phyloP scores from a whole-genome alignment of 2,797 vertebrate species.

The Darevskia mixta region DNA sequence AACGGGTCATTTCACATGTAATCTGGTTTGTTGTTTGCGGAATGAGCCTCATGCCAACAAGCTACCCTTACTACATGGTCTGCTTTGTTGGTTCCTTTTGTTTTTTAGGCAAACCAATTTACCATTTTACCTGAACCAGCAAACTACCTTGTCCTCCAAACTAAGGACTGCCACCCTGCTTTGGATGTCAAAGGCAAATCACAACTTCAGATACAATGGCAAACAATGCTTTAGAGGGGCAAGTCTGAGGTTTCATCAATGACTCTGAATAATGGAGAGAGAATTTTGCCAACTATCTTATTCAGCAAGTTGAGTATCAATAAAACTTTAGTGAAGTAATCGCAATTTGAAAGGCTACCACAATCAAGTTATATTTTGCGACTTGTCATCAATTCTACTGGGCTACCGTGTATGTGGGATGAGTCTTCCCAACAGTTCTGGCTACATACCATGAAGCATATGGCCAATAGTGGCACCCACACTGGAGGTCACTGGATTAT shows the following conservation, averaged over 20 bases:
- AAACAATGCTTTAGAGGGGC: too few species aligned
- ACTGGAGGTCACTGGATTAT: not conserved
- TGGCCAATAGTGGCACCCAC: not conserved
- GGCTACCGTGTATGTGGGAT: not conserved
- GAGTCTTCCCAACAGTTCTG: not conserved
- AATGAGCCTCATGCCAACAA: not conserved
- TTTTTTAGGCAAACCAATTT: not conserved
- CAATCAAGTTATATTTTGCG: too few species aligned
- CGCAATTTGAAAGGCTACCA: not conserved
- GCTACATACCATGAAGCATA: not conserved
- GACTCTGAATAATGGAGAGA: not conserved
- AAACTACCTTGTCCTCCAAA: not conserved
- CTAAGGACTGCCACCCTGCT: not conserved
- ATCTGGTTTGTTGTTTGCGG: not conserved
- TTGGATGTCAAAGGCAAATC: too few species aligned
- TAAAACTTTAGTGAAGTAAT: not conserved
- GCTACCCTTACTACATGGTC: not conserved
- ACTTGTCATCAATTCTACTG: not conserved
- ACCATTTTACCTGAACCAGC: not conserved
- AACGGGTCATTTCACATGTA: not conserved
- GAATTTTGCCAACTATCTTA: not conserved
- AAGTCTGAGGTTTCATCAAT: not conserved
- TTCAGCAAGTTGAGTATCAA: not conserved
- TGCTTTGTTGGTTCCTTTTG: not conserved
- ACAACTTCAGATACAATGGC: too few species aligned